Conservation (phyloP, 2,888 invertebrate species). For the Trypoxylon attenuatum region DNA sequence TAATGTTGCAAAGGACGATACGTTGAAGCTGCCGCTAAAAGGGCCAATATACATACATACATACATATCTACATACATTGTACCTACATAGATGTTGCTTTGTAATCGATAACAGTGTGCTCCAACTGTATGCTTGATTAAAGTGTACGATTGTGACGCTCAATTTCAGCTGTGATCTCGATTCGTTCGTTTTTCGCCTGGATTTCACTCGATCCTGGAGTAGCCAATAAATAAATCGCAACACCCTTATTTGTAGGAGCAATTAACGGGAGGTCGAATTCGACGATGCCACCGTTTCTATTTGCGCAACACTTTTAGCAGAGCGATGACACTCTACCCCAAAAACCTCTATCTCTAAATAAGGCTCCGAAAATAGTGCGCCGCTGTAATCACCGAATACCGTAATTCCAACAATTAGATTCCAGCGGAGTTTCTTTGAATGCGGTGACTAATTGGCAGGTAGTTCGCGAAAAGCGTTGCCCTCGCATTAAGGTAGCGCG, state of each 20-base stretch:
- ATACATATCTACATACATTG: no score
- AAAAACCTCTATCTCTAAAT: no score
- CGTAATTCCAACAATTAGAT: no score
- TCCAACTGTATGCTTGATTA: constrained; percentile 17
- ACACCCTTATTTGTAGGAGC: not conserved
- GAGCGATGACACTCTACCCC: no score
- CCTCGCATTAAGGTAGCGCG: not conserved
- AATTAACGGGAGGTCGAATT: no score
- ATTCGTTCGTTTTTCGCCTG: not conserved
- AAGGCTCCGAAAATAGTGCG: no score
- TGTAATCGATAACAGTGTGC: constrained; percentile 37
- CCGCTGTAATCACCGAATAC: no score
- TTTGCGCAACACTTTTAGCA: no score
- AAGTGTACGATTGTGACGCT: constrained; percentile 11
- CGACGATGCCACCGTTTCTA: no score
- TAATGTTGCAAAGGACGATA: constrained; percentile 30
- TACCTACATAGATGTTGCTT: no score
- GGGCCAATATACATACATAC: constrained; percentile 34
- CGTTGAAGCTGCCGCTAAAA: constrained; percentile 28
- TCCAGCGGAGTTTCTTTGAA: not conserved
- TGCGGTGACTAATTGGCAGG: not conserved
- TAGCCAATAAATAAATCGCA: not conserved
- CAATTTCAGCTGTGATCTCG: not conserved
- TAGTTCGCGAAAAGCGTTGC: not conserved
- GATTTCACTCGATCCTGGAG: not conserved